Conservation (phyloP, 2,113 vertebrate species). For the Corythornis cristatus region DNA sequence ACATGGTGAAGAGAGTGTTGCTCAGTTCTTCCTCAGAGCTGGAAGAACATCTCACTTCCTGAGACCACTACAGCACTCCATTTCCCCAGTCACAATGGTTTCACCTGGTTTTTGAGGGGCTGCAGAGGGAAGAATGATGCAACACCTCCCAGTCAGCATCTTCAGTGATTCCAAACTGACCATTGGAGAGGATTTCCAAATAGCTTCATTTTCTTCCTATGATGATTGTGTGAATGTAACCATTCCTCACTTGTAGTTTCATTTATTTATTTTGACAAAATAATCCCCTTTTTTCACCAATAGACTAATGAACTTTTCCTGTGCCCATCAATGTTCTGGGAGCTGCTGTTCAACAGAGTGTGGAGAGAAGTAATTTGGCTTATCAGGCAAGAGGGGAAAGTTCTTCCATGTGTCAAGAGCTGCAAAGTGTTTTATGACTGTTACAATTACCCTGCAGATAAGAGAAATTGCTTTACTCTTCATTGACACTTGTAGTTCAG, state of each 20-base stretch:
- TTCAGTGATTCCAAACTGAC: neutral
- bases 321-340: neutral
- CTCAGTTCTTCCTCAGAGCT: neutral
- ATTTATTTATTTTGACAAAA: neutral
- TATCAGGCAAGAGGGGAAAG: neutral
- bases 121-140: neutral
- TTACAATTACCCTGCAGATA: neutral
- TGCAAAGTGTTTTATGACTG: neutral
- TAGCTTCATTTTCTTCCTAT: neutral
- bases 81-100: neutral
- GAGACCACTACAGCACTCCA: neutral
- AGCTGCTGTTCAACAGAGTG: neutral
- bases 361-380: neutral
- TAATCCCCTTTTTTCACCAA: rapidly evolving
- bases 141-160: neutral
- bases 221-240: neutral
- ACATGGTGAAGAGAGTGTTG: neutral
- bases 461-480: neutral
- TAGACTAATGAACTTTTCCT: neutral
- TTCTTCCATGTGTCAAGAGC: neutral
- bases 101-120: neutral
- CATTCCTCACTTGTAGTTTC: neutral
- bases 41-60: neutral
- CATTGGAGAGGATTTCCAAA: neutral
- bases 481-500: neutral